A percentile compares a stretch with the other conserved stretches of the same genome.
phyloP scores from a whole-genome alignment of 2,888 invertebrate species.

The Sinotaia quadrata region DNA sequence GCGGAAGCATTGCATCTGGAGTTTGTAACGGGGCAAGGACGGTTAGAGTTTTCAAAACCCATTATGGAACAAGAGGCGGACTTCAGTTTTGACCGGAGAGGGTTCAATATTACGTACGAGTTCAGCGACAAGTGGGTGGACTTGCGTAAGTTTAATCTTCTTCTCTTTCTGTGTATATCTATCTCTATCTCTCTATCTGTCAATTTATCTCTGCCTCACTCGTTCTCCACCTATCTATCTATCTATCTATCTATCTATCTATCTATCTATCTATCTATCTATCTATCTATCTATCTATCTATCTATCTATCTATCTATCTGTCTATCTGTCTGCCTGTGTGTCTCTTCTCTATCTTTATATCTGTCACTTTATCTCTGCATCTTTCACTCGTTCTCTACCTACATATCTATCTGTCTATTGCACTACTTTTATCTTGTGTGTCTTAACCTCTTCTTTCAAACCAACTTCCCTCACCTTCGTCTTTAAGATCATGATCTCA shows the following conservation, averaged over 20 bases:
- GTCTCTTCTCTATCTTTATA: too few species aligned
- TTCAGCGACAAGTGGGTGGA: slow-evolving; percentile 99
- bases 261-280: background rate
- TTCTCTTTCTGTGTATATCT: background rate
- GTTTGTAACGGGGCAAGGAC: slow-evolving; percentile 91
- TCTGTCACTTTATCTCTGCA: too few species aligned
- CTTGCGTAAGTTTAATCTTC: slow-evolving; percentile 81
- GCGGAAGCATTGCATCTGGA: slow-evolving; percentile 90
- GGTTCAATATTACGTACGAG: slow-evolving; percentile 98
- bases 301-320: background rate
- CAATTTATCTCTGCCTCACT: slow-evolving; percentile 15
- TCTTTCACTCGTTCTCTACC: too few species aligned
- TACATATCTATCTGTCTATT: too few species aligned
- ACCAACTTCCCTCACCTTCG: too few species aligned
- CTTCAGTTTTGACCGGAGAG: slow-evolving; percentile 85
- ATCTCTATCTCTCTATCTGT: slow-evolving; percentile 14
- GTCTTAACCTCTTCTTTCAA: too few species aligned
- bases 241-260: slow-evolving; percentile 8
- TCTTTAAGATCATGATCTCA: too few species aligned
- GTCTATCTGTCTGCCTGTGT: slow-evolving; percentile 2
- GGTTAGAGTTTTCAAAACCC: slow-evolving; percentile 71
- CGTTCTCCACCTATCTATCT: slow-evolving; percentile 9
- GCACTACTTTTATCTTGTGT: too few species aligned
- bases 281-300: background rate
- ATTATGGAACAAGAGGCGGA: slow-evolving; percentile 58